These are phyloP conservation scores for Diceros bicornis DNA, from an alignment of 2,797 vertebrate genomes.

Conservation along the genomic window DNA sequence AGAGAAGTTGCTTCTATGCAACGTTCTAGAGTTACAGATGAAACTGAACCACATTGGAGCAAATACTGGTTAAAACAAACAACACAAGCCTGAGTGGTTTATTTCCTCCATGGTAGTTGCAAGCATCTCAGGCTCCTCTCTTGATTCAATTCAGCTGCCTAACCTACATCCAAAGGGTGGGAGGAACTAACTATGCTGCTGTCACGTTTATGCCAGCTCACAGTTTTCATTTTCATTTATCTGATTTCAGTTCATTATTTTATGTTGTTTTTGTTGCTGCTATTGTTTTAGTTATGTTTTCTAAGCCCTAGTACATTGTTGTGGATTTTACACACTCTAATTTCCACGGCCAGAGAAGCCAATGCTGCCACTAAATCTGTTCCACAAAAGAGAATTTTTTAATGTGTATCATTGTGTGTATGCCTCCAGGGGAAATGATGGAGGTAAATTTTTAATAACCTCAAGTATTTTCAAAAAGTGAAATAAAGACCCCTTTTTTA, in stretches of 20 bases:
- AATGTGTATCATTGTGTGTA: background rate
- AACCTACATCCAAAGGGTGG: background rate
- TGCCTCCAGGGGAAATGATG: background rate
- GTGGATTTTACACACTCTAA: background rate
- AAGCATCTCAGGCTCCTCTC: background rate
- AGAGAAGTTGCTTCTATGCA: background rate
- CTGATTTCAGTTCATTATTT: background rate
- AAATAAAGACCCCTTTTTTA: background rate
- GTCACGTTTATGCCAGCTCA: background rate
- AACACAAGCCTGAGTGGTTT: rapidly evolving
- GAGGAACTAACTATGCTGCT: rapidly evolving
- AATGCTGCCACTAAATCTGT: background rate
- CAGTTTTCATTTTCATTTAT: background rate
- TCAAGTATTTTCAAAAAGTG: background rate
- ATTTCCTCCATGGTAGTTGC: background rate
- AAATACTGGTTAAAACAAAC: background rate
- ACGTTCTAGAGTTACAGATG: background rate
- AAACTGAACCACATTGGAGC: background rate
- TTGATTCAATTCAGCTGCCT: background rate
- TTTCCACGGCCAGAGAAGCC: background rate
- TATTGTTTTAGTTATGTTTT: background rate
- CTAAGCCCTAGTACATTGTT: background rate
- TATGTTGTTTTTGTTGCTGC: background rate
- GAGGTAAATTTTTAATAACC: background rate
- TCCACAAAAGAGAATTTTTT: background rate